phyloP scores from a whole-genome alignment of 2,797 vertebrate species.

The Neosalanx taihuensis region DNA sequence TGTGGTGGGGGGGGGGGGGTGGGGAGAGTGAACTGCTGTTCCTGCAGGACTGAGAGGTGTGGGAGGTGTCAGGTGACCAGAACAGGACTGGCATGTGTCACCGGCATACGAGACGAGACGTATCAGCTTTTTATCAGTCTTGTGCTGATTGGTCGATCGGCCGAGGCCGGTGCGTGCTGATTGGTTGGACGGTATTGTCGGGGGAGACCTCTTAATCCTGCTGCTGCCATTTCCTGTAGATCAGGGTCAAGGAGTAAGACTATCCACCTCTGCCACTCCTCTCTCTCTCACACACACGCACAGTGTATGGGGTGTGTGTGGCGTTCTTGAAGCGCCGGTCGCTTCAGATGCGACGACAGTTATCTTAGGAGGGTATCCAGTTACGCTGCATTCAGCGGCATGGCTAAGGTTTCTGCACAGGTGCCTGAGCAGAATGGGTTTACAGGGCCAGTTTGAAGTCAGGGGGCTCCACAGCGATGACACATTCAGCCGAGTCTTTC shows the following conservation, averaged over 20 bases:
- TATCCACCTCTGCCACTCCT: constrained; percentile 2
- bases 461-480: too few relatives aligned
- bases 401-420: constrained; percentile 10
- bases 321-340: neutral
- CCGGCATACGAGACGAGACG: constrained; percentile 33
- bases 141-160: constrained; percentile 41
- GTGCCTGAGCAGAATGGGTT: too few relatives aligned
- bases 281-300: constrained; percentile 4
- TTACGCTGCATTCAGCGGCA: neutral
- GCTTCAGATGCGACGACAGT: constrained; percentile 3
- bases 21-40: constrained; percentile 16
- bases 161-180: constrained; percentile 20
- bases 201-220: constrained; percentile 51
- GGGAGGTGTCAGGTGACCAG: constrained; percentile 40
- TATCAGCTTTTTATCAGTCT: neutral
- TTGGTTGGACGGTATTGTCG: constrained; percentile 47
- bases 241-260: constrained; percentile 32
- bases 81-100: constrained; percentile 39
- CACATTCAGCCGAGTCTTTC: too few relatives aligned
- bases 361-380: constrained; percentile 6
- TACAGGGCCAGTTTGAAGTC: too few relatives aligned
- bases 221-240: constrained; percentile 26
- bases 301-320: neutral
- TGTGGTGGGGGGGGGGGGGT: too few relatives aligned
- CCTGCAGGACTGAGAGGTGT: constrained; percentile 3